Evolutionary conservation across 2,888 invertebrate species (phyloP), one percentile per base, ranked within the genome.

Genomic region (Metacarcinus magister): DNA sequence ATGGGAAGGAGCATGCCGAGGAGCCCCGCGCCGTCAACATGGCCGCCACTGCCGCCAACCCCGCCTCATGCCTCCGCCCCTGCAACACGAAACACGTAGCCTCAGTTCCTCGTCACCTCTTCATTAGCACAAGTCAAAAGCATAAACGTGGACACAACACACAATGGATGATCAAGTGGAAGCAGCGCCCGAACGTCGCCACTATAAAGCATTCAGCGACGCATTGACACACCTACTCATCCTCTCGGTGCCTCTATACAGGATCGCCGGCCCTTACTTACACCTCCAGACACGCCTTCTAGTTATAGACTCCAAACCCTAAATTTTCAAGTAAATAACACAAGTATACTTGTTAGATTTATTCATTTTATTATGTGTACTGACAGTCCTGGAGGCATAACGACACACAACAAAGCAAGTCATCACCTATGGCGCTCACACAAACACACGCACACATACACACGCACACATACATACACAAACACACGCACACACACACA

Each of bases 71-170:
- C 44, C 94, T 92, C 54, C 96, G 94, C 96, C 89, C 93, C 96
- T 96, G 96, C 94, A 96, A 96, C 96, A 96, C 96, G 96, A 96
- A 96, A 96, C 60, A 93, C 92, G 44, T 39, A 23, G 92, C 96
- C 93, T 95, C 96, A 94, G 94, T 96, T 75, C 90, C 90, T 54
- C 60, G 32, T 67, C 43, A 67, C 44, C 28, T 67, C 60, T 75
- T 75, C n/a, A 28, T 67, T 93, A 93, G 23, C 67, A 39, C 32
- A 54, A 60, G 67, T n/a, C 39, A 82, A 43, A 44, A 67, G 75
- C 32, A 19, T 44, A 13, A 43, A 23, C 82, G 43, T 44, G 43
- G 46, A 5, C 48, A 82, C 67, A 75, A 44, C 93, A 67, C 43
- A 60, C 87, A 87, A 0, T 16, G 10, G n/a, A 7, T 10, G 23